Evolutionary conservation across 2,113 vertebrate genomes (phyloP), one percentile per base, ranked within the genome.

Genomic region (Paracanthobrama guichenoti): DNA sequence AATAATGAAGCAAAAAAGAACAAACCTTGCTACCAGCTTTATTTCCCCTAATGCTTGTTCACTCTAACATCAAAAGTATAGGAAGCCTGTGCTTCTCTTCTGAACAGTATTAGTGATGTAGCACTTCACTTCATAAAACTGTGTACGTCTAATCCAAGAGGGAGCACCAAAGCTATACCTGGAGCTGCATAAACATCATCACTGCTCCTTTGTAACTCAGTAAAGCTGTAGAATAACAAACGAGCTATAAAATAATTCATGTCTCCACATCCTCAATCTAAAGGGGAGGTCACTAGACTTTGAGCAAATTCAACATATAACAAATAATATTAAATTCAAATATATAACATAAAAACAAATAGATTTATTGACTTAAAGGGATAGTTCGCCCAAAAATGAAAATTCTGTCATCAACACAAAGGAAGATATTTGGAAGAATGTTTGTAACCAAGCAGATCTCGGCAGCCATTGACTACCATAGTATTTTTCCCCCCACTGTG

Each of bases 41-140:
- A 57, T 72, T 82, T 82, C 48, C 48, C 64, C 28, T 50, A 67
- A 67, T n/a, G 60, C 79, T 31, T 78, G 75, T 60, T 60, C 75
- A 8, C 75, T 59, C 31, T 39, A 57, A 78, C 75, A 78, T 78
- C 53, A 59, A 24, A 59, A 42, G 53, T 57, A 24, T 14, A 78
- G 20, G 53, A 78, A 28, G 8, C 20, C 1, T 53, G n/a, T 60
- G 59, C 59, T 35, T 67, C 46, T 14, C 10, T 81, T 81, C 60
- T 42, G 35, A 78, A 53, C 44, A 9, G 22, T 20, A 62, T 60
- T 78, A 60, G 53, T 42, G 55, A 79, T 62, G 35, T 18, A 42
- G 35, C n/a, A 26, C 57, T 62, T 79, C 35, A 42, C 55, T 42
- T 62, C 31, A 42, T n/a, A 60, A 79, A 60, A 62, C 10, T 44